Evolutionary conservation across 2,888 invertebrate species (phyloP).

Genomic region (Ashinkailepas kermadecensis): DNA sequence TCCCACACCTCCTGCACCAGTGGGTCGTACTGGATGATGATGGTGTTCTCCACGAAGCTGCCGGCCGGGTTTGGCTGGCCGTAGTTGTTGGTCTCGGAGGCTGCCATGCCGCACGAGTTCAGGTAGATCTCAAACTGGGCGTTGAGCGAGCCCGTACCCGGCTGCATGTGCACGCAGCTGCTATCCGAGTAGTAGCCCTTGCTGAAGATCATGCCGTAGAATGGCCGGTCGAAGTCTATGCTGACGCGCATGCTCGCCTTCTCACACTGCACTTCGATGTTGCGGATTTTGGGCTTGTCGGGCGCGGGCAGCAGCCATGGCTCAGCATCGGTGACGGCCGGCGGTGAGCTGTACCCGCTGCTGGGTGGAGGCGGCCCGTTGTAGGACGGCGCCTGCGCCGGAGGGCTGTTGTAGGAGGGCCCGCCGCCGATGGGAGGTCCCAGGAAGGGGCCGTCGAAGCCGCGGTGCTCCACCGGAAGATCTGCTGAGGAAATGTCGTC

Average conservation of each 20-base stretch:
- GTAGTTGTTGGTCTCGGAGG: slow-evolving; percentile 64
- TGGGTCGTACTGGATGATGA: slow-evolving; percentile 82
- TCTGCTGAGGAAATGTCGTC: slow-evolving; percentile 29
- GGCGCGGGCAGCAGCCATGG: slow-evolving; percentile 75
- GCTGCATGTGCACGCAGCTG: slow-evolving; percentile 83
- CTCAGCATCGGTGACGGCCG: slow-evolving; percentile 52
- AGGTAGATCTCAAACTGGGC: slow-evolving; percentile 90
- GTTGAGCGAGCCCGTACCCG: slow-evolving; percentile 80
- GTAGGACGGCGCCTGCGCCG: not conserved
- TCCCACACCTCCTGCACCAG: slow-evolving; percentile 71
- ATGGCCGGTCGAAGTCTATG: slow-evolving; percentile 88
- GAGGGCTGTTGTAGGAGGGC: too few species aligned
- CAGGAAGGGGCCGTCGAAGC: slow-evolving; percentile 23
- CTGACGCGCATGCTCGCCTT: slow-evolving; percentile 93
- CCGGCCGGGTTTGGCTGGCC: slow-evolving; percentile 85
- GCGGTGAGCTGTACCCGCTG: not conserved
- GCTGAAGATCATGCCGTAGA: slow-evolving; percentile 93
- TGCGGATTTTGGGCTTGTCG: slow-evolving; percentile 88
- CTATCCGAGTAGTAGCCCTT: slow-evolving; percentile 62
- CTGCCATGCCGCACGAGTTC: slow-evolving; percentile 88
- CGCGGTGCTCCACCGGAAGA: slow-evolving; percentile 34
- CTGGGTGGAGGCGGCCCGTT: not conserved
- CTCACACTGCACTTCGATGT: slow-evolving; percentile 80
- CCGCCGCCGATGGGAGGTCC: not conserved
- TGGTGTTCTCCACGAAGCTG: slow-evolving; percentile 88